A percentile compares a stretch with the other conserved stretches of the same genome.
These are phyloP conservation scores for Pachymerium ferrugineum DNA, from an alignment of 2,888 invertebrate species.

Conservation along the genomic window DNA sequence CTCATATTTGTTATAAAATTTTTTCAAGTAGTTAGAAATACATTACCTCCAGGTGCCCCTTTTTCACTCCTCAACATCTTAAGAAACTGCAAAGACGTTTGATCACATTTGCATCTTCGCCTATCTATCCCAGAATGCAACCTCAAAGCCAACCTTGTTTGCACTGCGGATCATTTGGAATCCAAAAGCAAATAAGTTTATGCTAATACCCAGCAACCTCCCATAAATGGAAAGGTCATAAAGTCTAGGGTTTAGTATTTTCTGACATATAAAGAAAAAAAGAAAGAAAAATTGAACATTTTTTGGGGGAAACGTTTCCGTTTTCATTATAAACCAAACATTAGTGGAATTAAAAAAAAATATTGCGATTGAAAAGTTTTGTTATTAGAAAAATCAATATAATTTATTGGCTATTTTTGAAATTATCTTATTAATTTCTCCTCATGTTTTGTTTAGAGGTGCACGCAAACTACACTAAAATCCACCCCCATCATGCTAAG, in stretches of 20 bases:
- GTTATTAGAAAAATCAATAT: neutral
- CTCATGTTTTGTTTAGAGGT: constrained; percentile 6
- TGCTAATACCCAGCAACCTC: neutral
- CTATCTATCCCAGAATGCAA: neutral
- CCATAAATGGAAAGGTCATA: neutral
- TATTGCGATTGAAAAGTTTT: too few relatives aligned
- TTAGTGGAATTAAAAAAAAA: constrained; percentile 17
- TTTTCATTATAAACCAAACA: too few relatives aligned
- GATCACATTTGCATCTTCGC: neutral
- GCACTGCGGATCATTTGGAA: constrained; percentile 3
- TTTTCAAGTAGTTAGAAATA: too few relatives aligned
- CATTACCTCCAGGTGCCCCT: neutral
- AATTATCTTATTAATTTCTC: constrained; percentile 25
- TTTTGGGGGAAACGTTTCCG: too few relatives aligned
- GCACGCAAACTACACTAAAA: constrained; percentile 22
- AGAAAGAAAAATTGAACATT: neutral
- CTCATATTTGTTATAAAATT: too few relatives aligned
- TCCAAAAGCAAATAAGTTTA: neutral
- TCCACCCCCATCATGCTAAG: constrained; percentile 27
- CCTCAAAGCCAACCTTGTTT: neutral
- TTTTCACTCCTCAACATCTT: neutral
- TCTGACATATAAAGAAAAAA: neutral
- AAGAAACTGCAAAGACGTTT: neutral
- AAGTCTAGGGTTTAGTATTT: neutral
- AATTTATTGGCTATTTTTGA: constrained; percentile 24